Evolutionary conservation across 2,888 invertebrate genomes (phyloP).

Genomic region (Neuroscelio doddi): DNA sequence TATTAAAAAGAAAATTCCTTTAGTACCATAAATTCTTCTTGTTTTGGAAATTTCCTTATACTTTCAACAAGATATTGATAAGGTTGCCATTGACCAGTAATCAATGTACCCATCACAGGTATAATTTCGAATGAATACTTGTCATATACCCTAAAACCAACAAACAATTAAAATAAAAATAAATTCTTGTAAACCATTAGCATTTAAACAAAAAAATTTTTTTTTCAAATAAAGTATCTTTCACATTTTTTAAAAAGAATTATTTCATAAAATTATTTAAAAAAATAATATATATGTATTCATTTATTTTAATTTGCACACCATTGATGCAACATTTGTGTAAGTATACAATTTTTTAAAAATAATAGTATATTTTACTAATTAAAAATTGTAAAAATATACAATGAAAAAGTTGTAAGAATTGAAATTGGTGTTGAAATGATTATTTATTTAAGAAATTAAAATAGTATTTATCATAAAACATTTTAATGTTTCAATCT

Average conservation of each 20-base stretch:
- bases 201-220: neutral
- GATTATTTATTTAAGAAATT: too few relatives aligned
- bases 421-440: too few relatives aligned
- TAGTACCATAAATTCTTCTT: constrained; percentile 75
- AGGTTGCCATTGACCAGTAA: constrained; percentile 95
- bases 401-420: too few relatives aligned
- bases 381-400: constrained; percentile 1
- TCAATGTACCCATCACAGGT: constrained; percentile 94
- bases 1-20: constrained; percentile 8
- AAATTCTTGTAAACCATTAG: too few relatives aligned
- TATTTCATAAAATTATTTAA: too few relatives aligned
- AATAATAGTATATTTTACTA: neutral
- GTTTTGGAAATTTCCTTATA: constrained; percentile 95
- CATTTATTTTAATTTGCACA: too few relatives aligned
- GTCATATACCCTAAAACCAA: constrained; percentile 88
- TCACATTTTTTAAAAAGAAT: constrained; percentile 7
- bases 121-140: constrained; percentile 98
- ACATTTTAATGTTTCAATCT: constrained; percentile 7
- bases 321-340: too few relatives aligned
- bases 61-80: constrained; percentile 99
- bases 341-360: too few relatives aligned
- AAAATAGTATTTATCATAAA: too few relatives aligned
- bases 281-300: too few relatives aligned
- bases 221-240: neutral
- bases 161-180: too few relatives aligned